Evolutionary conservation across 2,113 vertebrate species (phyloP).

Genomic region (Amazona vittata): DNA sequence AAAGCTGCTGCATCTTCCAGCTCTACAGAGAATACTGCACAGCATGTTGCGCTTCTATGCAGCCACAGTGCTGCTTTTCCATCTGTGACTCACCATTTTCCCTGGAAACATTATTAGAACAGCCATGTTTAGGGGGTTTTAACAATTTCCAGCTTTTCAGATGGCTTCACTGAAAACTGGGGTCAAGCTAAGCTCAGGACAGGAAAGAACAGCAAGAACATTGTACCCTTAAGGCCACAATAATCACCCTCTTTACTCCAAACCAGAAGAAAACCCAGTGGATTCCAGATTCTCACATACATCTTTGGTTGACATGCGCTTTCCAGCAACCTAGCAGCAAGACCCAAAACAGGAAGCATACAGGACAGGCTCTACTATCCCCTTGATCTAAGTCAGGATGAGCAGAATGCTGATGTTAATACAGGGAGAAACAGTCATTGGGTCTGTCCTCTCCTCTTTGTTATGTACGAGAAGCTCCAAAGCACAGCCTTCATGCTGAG

Average conservation of each 20-base stretch:
- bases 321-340: background rate
- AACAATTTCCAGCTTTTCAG: background rate
- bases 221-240: background rate
- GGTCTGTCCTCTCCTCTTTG: background rate
- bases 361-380: background rate
- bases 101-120: background rate
- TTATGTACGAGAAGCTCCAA: background rate
- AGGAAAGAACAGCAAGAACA: background rate
- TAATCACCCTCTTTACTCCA: background rate
- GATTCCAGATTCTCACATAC: background rate
- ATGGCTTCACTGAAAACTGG: background rate
- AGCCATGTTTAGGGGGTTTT: accelerated
- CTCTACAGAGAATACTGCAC: background rate
- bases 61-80: background rate
- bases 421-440: background rate
- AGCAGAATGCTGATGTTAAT: background rate
- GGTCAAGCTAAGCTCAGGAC: background rate
- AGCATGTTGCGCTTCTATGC: background rate
- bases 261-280: background rate
- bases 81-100: background rate
- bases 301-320: background rate
- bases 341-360: background rate
- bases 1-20: background rate
- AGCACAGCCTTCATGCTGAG: background rate
- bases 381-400: background rate